phyloP scores from a whole-genome alignment of 1,140 invertebrate genomes.

The Daktulosphaira vitifoliae region DNA sequence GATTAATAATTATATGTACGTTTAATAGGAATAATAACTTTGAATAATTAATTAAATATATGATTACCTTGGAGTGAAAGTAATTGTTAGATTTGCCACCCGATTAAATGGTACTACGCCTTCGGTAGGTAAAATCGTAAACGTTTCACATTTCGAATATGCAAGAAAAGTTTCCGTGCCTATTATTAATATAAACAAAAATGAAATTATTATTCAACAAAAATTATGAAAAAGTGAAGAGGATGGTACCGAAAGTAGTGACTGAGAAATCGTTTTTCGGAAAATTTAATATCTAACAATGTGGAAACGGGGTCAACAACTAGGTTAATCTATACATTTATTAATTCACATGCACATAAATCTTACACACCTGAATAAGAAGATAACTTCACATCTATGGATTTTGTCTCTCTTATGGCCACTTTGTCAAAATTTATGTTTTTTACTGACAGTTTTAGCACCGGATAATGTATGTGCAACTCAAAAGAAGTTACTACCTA shows the following conservation, averaged over 20 bases:
- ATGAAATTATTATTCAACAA: neutral
- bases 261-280: neutral
- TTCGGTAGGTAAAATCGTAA: neutral
- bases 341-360: constrained; percentile 10
- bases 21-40: too few species aligned
- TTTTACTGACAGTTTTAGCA: constrained; percentile 16
- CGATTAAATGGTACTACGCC: too few species aligned
- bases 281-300: constrained; percentile 11
- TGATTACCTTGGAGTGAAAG: too few species aligned
- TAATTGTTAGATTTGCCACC: too few species aligned
- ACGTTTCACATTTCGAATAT: neutral
- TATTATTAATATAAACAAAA: neutral
- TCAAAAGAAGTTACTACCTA: neutral
- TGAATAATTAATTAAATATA: too few species aligned
- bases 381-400: constrained; percentile 20
- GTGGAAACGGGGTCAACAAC: constrained; percentile 1
- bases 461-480: neutral
- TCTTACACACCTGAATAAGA: constrained; percentile 22
- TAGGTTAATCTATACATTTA: constrained; percentile 25
- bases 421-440: constrained; percentile 27
- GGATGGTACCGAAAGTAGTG: neutral
- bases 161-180: neutral
- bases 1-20: too few species aligned
- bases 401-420: constrained; percentile 5
- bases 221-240: constrained; percentile 5